Evolutionary conservation across 2,888 invertebrate genomes (phyloP).

Genomic region (Elegia similella): DNA sequence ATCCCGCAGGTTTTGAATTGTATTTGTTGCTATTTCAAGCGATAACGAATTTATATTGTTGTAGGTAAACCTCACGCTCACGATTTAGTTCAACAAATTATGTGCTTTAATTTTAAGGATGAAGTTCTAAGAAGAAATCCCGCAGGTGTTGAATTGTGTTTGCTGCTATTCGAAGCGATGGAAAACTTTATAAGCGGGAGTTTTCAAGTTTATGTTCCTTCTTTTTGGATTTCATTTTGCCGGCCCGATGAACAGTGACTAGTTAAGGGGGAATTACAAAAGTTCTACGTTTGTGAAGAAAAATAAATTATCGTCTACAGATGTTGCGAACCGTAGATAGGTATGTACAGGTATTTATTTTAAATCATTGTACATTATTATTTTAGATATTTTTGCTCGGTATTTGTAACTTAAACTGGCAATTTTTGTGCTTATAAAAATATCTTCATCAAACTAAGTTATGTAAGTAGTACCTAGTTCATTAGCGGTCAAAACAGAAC

Average conservation of each 20-base stretch:
- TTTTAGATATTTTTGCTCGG: no score
- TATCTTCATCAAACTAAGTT: no score
- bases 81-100: conserved; percentile 38
- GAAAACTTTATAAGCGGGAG: conserved; percentile 46
- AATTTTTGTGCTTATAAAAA: no score
- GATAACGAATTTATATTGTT: no score
- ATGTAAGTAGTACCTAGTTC: no score
- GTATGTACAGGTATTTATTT: neutral
- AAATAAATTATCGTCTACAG: conserved; percentile 5
- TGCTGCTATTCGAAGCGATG: conserved; percentile 49
- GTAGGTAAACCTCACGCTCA: no score
- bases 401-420: no score
- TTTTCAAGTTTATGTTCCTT: conserved; percentile 35
- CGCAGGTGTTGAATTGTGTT: conserved; percentile 55
- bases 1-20: no score
- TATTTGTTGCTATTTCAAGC: no score
- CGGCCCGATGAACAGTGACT: conserved; percentile 29
- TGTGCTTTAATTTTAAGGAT: conserved; percentile 46
- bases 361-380: no score
- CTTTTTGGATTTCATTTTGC: conserved; percentile 34
- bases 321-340: neutral
- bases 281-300: conserved; percentile 32
- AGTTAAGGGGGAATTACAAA: conserved; percentile 31
- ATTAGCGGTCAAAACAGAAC: no score
- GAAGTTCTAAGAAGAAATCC: conserved; percentile 48